Conservation (phyloP, 2,888 invertebrate genomes). For the Marasmarcha lunaedactyla region DNA sequence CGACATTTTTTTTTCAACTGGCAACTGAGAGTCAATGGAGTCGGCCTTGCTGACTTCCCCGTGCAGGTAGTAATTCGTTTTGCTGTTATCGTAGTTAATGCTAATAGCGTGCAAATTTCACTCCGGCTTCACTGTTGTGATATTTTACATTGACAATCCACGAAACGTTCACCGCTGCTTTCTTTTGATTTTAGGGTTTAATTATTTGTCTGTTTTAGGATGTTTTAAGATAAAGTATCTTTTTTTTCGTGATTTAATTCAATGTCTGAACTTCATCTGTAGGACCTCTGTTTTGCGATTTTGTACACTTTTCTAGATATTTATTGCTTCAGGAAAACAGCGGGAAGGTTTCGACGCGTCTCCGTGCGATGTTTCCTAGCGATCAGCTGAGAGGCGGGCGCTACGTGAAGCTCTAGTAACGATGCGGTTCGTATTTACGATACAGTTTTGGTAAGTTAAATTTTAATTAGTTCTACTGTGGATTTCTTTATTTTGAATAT, state of each 20-base stretch:
- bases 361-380: too few relatives aligned
- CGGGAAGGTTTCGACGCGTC: too few relatives aligned
- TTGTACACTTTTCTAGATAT: slow-evolving; percentile 7
- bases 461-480: background rate
- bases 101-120: slow-evolving; percentile 38
- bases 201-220: too few relatives aligned
- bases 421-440: too few relatives aligned
- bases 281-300: too few relatives aligned
- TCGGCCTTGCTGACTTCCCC: background rate
- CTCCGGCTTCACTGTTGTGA: slow-evolving; percentile 23
- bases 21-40: background rate
- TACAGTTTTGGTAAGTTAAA: too few relatives aligned
- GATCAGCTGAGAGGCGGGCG: too few relatives aligned
- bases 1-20: slow-evolving; percentile 5
- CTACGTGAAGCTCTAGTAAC: too few relatives aligned
- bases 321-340: slow-evolving; percentile 3
- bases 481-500: background rate
- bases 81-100: slow-evolving; percentile 34
- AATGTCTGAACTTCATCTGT: too few relatives aligned
- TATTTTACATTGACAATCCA: slow-evolving; percentile 44
- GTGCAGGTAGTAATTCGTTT: slow-evolving; percentile 15
- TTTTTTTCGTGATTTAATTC: too few relatives aligned
- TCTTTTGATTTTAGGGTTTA: too few relatives aligned
- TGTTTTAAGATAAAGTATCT: too few relatives aligned
- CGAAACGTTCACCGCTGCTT: slow-evolving; percentile 39